These are phyloP conservation scores for Gymnodraco acuticeps DNA, from an alignment of 2,797 vertebrate genomes.

Conservation along the genomic window DNA sequence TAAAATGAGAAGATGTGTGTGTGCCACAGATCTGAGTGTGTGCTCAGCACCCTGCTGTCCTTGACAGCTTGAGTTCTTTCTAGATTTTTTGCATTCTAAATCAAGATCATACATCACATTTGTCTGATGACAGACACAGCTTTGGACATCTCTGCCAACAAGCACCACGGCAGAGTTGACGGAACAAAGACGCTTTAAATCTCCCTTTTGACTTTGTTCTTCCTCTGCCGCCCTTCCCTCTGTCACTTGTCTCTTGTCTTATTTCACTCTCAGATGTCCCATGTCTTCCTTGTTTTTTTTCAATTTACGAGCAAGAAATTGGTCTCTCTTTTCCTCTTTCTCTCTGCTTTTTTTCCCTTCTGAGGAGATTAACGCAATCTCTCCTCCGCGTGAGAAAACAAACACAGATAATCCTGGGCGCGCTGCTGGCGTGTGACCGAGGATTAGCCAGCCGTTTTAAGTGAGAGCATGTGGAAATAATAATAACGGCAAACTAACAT, in stretches of 20 bases:
- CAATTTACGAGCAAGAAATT: conserved; percentile 47
- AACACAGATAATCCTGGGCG: conserved; percentile 85
- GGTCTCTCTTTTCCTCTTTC: conserved; percentile 34
- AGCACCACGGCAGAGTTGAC: conserved; percentile 59
- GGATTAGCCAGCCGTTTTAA: conserved; percentile 83
- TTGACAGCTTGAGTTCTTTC: conserved; percentile 46
- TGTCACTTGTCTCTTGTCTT: conserved; percentile 56
- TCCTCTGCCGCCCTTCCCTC: conserved; percentile 51
- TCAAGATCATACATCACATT: conserved; percentile 75
- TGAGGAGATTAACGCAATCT: conserved; percentile 85
- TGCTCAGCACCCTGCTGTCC: conserved; percentile 44
- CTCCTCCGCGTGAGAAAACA: conserved; percentile 83
- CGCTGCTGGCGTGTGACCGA: conserved; percentile 81
- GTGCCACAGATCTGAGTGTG: neutral
- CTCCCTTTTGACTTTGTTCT: conserved; percentile 76
- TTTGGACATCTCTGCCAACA: conserved; percentile 72
- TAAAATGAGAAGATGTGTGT: conserved; percentile 5
- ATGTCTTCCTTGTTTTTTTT: conserved; percentile 14
- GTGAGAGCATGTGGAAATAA: conserved; percentile 82
- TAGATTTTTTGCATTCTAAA: conserved; percentile 62
- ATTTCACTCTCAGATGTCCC: conserved; percentile 60
- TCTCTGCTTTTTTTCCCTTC: conserved; percentile 47
- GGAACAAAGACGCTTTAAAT: conserved; percentile 75
- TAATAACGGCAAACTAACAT: conserved; percentile 72
- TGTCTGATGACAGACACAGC: conserved; percentile 70